Base-by-base conservation (phyloP, 2,888 invertebrate species). In the Geophilus truncorum region DNA sequence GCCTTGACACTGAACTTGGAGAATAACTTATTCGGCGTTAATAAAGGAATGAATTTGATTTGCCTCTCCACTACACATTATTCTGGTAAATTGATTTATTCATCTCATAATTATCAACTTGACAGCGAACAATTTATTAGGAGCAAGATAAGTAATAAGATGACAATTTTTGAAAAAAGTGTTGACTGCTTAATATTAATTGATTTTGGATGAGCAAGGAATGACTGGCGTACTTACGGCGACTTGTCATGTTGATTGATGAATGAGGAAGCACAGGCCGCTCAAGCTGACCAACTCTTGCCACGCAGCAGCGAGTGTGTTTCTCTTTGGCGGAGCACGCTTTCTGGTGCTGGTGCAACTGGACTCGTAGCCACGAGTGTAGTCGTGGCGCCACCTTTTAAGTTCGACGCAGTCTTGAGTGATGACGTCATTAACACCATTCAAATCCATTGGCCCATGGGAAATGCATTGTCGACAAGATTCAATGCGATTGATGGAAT, bases 191-290 rank as follows among this genome's bases (percentile, higher is more conserved):
- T 28, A 25, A 0, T 70, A 70, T 70, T 70, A 70, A 70, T 70
- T 70, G 25, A 28, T 28, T 70, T 28, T 70, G 28, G 70, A 25
- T 25, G 70, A 28, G 5, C 70, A 25, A 18, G n/a, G 0, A 18
- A 51, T 51, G 6, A 51, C 51, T 51, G 18, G 21, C 51, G 70
- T 70, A 70, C 70, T 70, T 70, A 70, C 70, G 12, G 28, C 70
- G 28, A 70, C 25, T 70, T 70, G 70, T 70, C 70, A 70, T 70
- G 70, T 70, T 70, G 70, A 70, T 25, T 70, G 70, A 70, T 70
- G 28, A 12, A 70, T 15, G 70, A 70, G 70, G 10, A 70, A 25
- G 70, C 12, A 28, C 12, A 28, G 25, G 10, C 21, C 70, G 70
- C 70, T 70, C 70, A 25, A 70, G 70, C 70, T 70, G 70, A 70